Percentiles rank a stretch among this genome's conserved stretches.
phyloP scores from a whole-genome alignment of 2,888 invertebrate genomes.

The Tetranychus piercei region DNA sequence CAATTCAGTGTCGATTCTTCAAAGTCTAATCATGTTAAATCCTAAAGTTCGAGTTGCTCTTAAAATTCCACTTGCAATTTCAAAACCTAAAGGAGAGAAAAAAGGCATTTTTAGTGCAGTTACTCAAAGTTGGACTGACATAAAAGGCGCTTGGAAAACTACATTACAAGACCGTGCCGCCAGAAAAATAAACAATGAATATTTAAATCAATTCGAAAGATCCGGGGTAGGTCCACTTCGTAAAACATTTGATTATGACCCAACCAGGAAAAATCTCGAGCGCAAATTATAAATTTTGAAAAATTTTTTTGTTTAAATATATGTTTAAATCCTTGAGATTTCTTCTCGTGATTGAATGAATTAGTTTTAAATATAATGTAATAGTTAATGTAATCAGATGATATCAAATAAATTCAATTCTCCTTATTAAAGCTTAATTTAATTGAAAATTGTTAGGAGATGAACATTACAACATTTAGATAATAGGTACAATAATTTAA shows the following conservation, averaged over 20 bases:
- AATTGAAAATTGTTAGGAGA: too few relatives aligned
- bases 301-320: too few relatives aligned
- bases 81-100: neutral
- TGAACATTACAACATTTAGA: too few relatives aligned
- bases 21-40: constrained; percentile 45
- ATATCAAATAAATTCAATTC: too few relatives aligned
- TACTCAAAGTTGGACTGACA: constrained; percentile 36
- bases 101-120: neutral
- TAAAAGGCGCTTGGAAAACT: neutral
- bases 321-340: too few relatives aligned
- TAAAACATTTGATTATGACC: neutral
- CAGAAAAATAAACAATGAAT: neutral
- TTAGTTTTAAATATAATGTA: too few relatives aligned
- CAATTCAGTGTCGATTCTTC: constrained; percentile 62
- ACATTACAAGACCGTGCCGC: neutral
- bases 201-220: neutral
- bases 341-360: too few relatives aligned
- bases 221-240: neutral
- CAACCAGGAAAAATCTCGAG: neutral
- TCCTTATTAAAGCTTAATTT: too few relatives aligned
- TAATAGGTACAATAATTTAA: neutral
- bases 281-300: neutral
- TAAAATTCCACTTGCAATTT: neutral
- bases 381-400: too few relatives aligned
- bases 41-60: neutral